Percentiles rank a stretch among this genome's conserved stretches.
phyloP scores from a whole-genome alignment of 2,113 vertebrate genomes.

The Ellobius talpinus region DNA sequence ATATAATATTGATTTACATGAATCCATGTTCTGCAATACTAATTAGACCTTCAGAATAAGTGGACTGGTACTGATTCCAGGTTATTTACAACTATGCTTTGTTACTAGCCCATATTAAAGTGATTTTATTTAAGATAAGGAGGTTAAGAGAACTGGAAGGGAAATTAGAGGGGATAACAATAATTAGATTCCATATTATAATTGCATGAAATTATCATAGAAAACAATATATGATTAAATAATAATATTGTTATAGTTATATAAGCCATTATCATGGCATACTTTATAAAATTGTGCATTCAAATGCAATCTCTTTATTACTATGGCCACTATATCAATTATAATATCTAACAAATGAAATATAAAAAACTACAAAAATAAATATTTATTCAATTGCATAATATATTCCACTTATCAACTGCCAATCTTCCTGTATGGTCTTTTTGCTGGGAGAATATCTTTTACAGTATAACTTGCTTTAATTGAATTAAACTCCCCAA shows the following conservation, averaged over 20 bases:
- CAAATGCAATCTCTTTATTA: not conserved
- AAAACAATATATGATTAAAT: not conserved
- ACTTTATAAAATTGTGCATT: not conserved
- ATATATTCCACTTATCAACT: not conserved
- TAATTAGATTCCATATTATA: not conserved
- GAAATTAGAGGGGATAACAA: not conserved
- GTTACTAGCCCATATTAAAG: not conserved
- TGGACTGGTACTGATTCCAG: not conserved
- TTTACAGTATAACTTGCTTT: not conserved
- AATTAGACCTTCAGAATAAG: constrained; percentile 8
- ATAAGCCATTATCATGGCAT: not conserved
- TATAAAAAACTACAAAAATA: not conserved
- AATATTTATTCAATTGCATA: not conserved
- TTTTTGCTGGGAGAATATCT: not conserved
- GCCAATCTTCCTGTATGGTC: not conserved
- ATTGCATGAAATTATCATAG: not conserved
- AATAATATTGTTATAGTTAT: not conserved
- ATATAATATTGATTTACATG: not conserved
- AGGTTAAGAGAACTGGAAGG: not conserved
- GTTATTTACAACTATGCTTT: not conserved
- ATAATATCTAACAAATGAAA: not conserved
- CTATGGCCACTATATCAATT: not conserved
- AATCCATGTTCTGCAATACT: not conserved
- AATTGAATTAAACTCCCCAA: constrained; percentile 6
- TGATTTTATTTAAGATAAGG: not conserved